These are phyloP conservation scores for Molanna angustata DNA, from an alignment of 2,888 invertebrate genomes.

Conservation along the genomic window DNA sequence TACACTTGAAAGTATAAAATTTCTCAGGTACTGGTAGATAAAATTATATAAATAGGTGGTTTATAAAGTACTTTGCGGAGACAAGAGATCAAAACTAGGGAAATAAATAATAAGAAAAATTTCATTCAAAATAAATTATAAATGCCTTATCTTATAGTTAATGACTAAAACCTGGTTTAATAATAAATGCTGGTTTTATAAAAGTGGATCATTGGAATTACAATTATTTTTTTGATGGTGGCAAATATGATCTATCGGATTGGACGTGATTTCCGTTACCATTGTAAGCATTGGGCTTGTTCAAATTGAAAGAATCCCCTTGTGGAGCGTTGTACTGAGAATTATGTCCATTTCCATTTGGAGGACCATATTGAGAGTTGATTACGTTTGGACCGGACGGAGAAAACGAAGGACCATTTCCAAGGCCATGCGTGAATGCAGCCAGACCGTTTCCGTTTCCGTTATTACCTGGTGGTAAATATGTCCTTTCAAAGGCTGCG, in stretches of 20 bases:
- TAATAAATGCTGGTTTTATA: background rate
- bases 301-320: conserved; percentile 10
- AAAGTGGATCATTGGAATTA: no score
- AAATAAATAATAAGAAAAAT: no score
- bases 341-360: conserved; percentile 14
- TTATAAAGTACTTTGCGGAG: no score
- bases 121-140: background rate
- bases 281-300: conserved; percentile 19
- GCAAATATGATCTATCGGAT: conserved; percentile 24
- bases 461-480: conserved; percentile 7
- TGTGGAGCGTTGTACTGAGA: conserved; percentile 24
- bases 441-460: conserved; percentile 20
- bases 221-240: conserved; percentile 15
- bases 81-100: no score
- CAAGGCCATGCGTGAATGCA: conserved; percentile 25
- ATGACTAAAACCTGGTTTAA: background rate
- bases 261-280: conserved; percentile 9
- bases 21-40: no score
- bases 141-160: conserved; percentile 2
- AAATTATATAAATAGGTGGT: no score
- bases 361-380: conserved; percentile 7
- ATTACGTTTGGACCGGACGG: conserved; percentile 9
- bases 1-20: no score
- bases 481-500: background rate
- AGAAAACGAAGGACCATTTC: no score